These are phyloP conservation scores for Orchesellides sinensis DNA, from an alignment of 2,888 invertebrate genomes.

Conservation along the genomic window DNA sequence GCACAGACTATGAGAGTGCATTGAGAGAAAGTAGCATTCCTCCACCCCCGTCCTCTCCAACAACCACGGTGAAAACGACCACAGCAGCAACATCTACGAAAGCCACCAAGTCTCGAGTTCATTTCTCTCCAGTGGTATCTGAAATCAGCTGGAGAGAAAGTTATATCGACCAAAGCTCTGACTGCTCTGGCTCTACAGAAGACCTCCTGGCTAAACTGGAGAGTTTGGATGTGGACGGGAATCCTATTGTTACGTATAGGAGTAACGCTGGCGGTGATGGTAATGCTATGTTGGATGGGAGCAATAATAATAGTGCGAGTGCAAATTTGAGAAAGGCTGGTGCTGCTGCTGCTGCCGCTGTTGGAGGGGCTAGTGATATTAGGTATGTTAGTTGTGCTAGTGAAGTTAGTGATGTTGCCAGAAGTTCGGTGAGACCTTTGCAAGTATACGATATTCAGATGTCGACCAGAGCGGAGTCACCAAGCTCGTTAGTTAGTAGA, in stretches of 20 bases:
- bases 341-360: slow-evolving; percentile 36
- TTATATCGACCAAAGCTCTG: slow-evolving; percentile 73
- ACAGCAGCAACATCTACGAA: slow-evolving; percentile 53
- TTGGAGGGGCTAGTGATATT: slow-evolving; percentile 42
- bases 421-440: slow-evolving; percentile 67
- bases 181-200: slow-evolving; percentile 70
- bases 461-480: slow-evolving; percentile 57
- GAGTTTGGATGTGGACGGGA: slow-evolving; percentile 39
- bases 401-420: slow-evolving; percentile 42
- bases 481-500: slow-evolving; percentile 36
- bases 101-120: slow-evolving; percentile 70
- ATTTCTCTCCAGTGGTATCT: slow-evolving; percentile 74
- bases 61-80: slow-evolving; percentile 36
- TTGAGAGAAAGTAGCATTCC: slow-evolving; percentile 64
- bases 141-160: slow-evolving; percentile 70
- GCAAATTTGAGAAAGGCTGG: slow-evolving; percentile 53
- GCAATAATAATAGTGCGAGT: slow-evolving; percentile 43
- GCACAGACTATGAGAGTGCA: slow-evolving; percentile 10
- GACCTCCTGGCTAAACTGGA: slow-evolving; percentile 67
- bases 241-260: slow-evolving; percentile 2
- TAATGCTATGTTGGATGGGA: slow-evolving; percentile 19
- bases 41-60: slow-evolving; percentile 57
- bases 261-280: slow-evolving; percentile 25
- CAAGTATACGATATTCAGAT: slow-evolving; percentile 64
- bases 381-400: slow-evolving; percentile 40